Evolutionary conservation across 2,888 invertebrate species (phyloP), one percentile per base, ranked within the genome.

Genomic region (Hydroisotoma schaefferi): DNA sequence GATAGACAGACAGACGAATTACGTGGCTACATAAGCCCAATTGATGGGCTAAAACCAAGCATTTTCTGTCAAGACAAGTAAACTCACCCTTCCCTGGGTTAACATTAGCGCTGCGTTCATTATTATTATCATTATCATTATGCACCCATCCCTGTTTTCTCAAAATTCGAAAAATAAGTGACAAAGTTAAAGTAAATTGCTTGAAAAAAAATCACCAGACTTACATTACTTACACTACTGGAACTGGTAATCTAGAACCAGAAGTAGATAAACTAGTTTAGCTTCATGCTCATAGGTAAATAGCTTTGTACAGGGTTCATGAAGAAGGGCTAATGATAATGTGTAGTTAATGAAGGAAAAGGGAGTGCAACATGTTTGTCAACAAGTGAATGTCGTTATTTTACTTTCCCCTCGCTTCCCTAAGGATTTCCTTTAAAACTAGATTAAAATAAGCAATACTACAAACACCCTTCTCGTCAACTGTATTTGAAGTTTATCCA

Each of bases 301-400:
- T 67, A 67, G 65, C 64, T n/a, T n/a, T n/a, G n/a, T n/a, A n/a
- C n/a, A 62, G 65, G 57, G 65, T 64, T 67, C 63, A 64, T 48
- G 55, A 59, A n/a, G n/a, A n/a, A 60, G 61, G 62, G 67, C 67
- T 68, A 68, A 68, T 68, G 68, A 63, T 68, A 68, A 66, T 68
- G 65, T 63, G 65, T 54, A 68, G 66, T 62, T 68, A 68, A 68
- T 68, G 68, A 68, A 68, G 59, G 63, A 60, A 48, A 60, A 52
- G 56, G 58, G 62, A 57, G 60, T 60, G 61, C 62, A 66, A 66
- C 68, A 68, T 68, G 68, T 68, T 68, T 68, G 66, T 68, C 68
- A 68, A 68, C 68, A 68, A 68, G 68, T 65, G 60, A 56, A 53
- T 58, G 49, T 60, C 61, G 53, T 57, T 61, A 55, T 53, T 52